Base-by-base conservation (phyloP, 2,888 invertebrate species). In the Polyommatus icarus region DNA sequence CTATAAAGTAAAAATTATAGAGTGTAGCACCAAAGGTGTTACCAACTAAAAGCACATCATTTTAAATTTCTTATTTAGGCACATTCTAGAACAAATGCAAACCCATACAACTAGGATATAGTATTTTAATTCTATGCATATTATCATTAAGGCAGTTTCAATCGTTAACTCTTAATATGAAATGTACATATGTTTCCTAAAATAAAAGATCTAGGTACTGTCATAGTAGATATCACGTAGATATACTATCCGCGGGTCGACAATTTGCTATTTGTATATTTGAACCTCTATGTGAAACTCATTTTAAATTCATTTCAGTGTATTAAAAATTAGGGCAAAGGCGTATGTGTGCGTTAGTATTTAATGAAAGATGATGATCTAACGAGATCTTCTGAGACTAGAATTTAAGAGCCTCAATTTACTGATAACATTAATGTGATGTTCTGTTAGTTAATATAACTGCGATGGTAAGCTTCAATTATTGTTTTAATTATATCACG, bases 291-390 rank as follows among this genome's bases (percentile, higher is more conserved):
- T 75, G n/a, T 10, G 3, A 29, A 67, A 67, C 29, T 67, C 15
- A 20, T 67, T 10, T 29, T 32, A 29, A 29, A 46, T 18, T 46
- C 3, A 10, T 76, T 40, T 36, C 15, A 29, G 61, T n/a, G 40
- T 20, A 46, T 77, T 15, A 78, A 76, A 76, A 78, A 80, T 77
- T 78, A 80, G 78, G 81, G 79, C 75, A 73, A 29, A 54, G 50
- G 50, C 76, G 79, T 82, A 80, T 85, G 85, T 87, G 86, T 84
- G 85, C 82, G 84, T 91, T 90, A 91, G 87, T 87, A 84, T 86
- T 85, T 83, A 80, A 79, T 80, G 67, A 80, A 77, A 75, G 71
- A 78, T 81, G 79, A 79, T 71, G 79, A 79, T 71, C 80, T 76
- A 82, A 77, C 15, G 78, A 80, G 77, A 79, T 76, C 71, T 76